Evolutionary conservation across 2,113 vertebrate species (phyloP).

Genomic region (Pseudorectes ferrugineus): DNA sequence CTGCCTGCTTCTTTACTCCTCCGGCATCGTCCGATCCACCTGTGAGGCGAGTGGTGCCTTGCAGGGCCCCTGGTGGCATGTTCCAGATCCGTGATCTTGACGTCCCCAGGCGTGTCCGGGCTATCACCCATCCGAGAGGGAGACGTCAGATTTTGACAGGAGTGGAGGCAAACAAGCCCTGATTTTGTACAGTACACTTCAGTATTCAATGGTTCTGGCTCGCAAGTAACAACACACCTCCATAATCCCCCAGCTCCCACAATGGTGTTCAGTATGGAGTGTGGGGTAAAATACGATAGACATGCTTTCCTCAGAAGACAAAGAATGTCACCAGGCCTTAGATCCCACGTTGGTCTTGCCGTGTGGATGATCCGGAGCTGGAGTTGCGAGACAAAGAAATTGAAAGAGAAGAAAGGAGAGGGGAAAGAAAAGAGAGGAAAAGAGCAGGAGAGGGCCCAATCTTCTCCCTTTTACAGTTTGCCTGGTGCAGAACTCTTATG

Average conservation of each 20-base stretch:
- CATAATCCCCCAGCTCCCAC: background rate
- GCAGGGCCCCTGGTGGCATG: too few relatives aligned
- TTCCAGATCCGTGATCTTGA: too few relatives aligned
- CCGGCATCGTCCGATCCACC: too few relatives aligned
- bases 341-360: rapidly evolving
- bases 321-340: background rate
- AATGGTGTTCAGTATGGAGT: background rate
- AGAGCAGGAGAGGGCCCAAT: background rate
- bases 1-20: too few relatives aligned
- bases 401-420: background rate
- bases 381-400: rapidly evolving
- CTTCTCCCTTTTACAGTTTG: background rate
- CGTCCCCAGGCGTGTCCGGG: too few relatives aligned
- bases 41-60: too few relatives aligned
- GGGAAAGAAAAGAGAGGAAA: background rate
- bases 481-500: background rate
- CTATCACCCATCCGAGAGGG: too few relatives aligned
- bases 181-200: background rate
- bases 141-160: background rate
- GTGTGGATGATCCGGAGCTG: rapidly evolving
- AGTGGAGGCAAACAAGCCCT: background rate
- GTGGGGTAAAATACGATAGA: background rate
- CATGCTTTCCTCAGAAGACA: background rate
- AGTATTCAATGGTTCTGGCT: background rate
- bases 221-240: background rate